A percentile compares a stretch with the other conserved stretches of the same genome.
phyloP scores from a whole-genome alignment of 1,140 invertebrate species.

The Carcinoscorpius rotundicauda region DNA sequence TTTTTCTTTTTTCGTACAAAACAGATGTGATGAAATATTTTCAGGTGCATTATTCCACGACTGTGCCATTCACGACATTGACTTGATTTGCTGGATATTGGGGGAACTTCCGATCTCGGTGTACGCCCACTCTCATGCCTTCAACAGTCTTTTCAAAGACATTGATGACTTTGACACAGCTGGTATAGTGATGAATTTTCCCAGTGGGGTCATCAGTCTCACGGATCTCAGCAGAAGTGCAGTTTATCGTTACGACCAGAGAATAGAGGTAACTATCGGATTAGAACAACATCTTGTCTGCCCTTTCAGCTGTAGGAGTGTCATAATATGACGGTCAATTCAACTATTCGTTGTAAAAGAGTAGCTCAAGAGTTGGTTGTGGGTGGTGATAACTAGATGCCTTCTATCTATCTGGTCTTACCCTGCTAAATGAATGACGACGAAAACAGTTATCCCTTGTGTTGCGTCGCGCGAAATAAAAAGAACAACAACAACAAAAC shows the following conservation, averaged over 20 bases:
- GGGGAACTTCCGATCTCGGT: conserved; percentile 39
- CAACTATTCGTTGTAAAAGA: no score
- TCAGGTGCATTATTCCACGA: conserved; percentile 59
- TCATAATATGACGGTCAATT: no score
- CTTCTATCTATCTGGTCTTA: no score
- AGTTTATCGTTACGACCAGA: conserved; percentile 54
- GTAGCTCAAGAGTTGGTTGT: no score
- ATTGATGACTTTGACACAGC: conserved; percentile 53
- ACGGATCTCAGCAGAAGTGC: conserved; percentile 51
- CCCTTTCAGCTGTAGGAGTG: no score
- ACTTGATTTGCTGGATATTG: conserved; percentile 32
- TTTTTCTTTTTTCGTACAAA: not conserved
- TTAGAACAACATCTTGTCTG: no score
- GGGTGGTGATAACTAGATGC: no score
- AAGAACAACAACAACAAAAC: no score
- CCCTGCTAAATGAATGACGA: no score
- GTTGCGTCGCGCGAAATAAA: no score
- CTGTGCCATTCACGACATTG: conserved; percentile 57
- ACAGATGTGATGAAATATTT: conserved; percentile 2
- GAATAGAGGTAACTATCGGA: conserved; percentile 42
- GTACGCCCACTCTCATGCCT: conserved; percentile 38
- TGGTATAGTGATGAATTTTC: conserved; percentile 45
- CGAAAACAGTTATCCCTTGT: no score
- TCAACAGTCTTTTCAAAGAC: conserved; percentile 43
- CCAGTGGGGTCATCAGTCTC: conserved; percentile 46